These are phyloP conservation scores for Acleris holmiana DNA, from an alignment of 2,888 invertebrate genomes.

Conservation along the genomic window DNA sequence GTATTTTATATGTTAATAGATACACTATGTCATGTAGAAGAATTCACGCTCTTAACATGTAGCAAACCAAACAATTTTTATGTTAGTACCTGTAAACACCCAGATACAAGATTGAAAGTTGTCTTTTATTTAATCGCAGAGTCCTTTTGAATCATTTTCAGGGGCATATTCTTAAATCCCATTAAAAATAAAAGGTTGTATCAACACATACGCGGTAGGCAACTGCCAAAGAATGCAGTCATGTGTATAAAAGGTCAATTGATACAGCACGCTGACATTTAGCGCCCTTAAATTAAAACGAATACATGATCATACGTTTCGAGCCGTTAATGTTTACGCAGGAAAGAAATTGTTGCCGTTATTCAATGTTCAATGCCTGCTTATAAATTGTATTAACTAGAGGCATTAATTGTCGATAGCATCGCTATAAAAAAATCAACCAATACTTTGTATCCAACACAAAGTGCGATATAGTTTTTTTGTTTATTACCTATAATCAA, in stretches of 20 bases:
- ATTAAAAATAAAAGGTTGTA: constrained; percentile 14
- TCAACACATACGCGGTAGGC: constrained; percentile 16
- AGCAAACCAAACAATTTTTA: too few relatives aligned
- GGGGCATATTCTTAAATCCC: constrained; percentile 8
- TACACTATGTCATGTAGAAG: too few relatives aligned
- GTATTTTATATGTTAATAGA: too few relatives aligned
- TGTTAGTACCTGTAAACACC: background rate
- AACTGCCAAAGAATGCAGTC: constrained; percentile 36
- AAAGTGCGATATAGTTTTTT: too few relatives aligned
- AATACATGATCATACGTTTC: constrained; percentile 51
- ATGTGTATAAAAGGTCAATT: constrained; percentile 51
- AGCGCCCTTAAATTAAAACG: constrained; percentile 56
- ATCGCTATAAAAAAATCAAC: too few relatives aligned
- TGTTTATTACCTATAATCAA: too few relatives aligned
- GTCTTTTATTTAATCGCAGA: background rate
- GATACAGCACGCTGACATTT: constrained; percentile 54
- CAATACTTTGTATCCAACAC: too few relatives aligned
- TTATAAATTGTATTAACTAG: too few relatives aligned
- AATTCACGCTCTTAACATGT: too few relatives aligned
- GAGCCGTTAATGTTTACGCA: constrained; percentile 41
- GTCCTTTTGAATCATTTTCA: background rate
- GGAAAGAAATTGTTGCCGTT: constrained; percentile 43
- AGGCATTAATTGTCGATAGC: too few relatives aligned
- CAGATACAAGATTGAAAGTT: background rate
- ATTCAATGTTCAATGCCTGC: constrained; percentile 34